These are phyloP conservation scores for Drosophila acutilabella DNA, from an alignment of 2,888 invertebrate species.

Conservation along the genomic window DNA sequence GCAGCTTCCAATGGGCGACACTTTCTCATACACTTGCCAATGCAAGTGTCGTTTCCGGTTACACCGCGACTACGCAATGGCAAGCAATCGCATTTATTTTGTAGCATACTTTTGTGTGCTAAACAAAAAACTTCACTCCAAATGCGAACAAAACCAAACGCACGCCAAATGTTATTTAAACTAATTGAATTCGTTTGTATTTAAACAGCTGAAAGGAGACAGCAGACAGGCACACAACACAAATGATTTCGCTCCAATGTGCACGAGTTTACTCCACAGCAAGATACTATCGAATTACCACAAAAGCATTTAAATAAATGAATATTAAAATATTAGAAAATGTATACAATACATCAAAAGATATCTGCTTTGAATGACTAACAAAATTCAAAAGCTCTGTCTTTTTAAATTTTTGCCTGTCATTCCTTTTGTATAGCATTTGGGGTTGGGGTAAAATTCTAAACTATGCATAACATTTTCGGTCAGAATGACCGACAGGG, in stretches of 20 bases:
- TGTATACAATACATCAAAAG: neutral
- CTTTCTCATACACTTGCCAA: conserved; percentile 52
- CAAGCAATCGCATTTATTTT: conserved; percentile 38
- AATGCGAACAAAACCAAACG: conserved; percentile 7
- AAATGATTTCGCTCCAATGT: neutral
- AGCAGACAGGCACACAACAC: neutral
- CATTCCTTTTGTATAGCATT: too few relatives aligned
- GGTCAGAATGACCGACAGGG: too few relatives aligned
- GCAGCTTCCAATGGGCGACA: conserved; percentile 16
- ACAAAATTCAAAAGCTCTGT: neutral
- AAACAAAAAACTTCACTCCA: conserved; percentile 45
- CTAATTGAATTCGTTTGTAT: conserved; percentile 70
- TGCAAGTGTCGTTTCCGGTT: conserved; percentile 65
- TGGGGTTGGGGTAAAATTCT: too few relatives aligned
- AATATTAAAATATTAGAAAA: neutral
- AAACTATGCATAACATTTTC: too few relatives aligned
- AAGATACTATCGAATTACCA: neutral
- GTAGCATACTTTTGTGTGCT: conserved; percentile 48
- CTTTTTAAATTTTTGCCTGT: too few relatives aligned
- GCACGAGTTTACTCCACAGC: neutral
- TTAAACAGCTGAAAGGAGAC: conserved; percentile 29
- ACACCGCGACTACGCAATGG: conserved; percentile 64
- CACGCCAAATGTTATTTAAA: conserved; percentile 68
- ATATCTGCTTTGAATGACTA: neutral
- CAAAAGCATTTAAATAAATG: neutral